These are phyloP conservation scores for Colletes gigas DNA, from an alignment of 1,140 invertebrate species.

Conservation along the genomic window DNA sequence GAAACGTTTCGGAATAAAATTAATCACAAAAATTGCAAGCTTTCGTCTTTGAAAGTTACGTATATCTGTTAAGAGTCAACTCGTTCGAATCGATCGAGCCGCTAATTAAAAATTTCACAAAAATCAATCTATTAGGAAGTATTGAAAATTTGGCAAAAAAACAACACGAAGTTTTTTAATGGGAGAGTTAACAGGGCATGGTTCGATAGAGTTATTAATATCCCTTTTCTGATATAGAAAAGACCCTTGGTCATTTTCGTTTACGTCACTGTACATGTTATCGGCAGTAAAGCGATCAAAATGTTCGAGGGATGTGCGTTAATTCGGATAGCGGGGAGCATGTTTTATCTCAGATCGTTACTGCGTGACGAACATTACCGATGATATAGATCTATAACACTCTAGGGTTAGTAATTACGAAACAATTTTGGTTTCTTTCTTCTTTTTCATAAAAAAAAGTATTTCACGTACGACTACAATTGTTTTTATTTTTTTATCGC, in stretches of 20 bases:
- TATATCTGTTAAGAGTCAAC: too few species aligned
- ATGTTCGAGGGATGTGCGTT: neutral
- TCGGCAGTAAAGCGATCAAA: constrained; percentile 25
- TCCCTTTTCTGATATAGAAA: neutral
- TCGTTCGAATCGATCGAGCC: too few species aligned
- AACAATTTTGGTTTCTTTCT: neutral
- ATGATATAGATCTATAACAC: neutral
- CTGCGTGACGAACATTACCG: neutral
- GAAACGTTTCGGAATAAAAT: too few species aligned
- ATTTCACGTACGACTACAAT: too few species aligned
- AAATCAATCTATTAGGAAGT: too few species aligned
- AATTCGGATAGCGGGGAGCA: neutral
- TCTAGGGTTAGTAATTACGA: neutral
- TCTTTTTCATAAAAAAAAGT: neutral
- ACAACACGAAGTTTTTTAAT: neutral
- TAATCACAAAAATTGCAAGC: too few species aligned
- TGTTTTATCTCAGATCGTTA: neutral
- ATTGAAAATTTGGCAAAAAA: too few species aligned
- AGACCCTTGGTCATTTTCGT: neutral
- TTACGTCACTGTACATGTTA: constrained; percentile 9
- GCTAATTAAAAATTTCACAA: too few species aligned
- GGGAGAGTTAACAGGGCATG: neutral
- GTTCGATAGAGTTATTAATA: constrained; percentile 1
- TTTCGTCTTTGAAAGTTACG: too few species aligned
- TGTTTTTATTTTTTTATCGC: too few species aligned